Evolutionary conservation across 1,140 invertebrate genomes (phyloP).

Genomic region (Drosophila ironensis): DNA sequence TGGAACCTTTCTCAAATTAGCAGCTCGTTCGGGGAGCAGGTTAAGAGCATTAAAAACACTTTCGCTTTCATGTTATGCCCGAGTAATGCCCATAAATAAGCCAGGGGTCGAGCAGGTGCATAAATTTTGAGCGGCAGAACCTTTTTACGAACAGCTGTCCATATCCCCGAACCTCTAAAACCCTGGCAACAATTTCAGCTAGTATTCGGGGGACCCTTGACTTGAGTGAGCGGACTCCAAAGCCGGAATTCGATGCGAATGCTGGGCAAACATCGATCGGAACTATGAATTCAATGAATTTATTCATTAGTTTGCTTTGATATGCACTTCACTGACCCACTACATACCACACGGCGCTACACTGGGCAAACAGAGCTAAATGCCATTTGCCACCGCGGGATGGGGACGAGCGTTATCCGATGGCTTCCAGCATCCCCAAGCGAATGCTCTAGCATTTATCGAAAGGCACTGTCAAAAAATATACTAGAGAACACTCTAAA

Average conservation of each 20-base stretch:
- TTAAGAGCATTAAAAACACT: constrained; percentile 52
- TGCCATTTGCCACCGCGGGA: constrained; percentile 42
- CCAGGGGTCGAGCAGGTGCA: constrained; percentile 44
- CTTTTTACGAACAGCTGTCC: constrained; percentile 31
- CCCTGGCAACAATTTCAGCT: not conserved
- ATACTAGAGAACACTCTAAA: no score
- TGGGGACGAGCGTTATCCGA: constrained; percentile 17
- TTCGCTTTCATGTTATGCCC: constrained; percentile 51
- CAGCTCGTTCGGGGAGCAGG: constrained; percentile 37
- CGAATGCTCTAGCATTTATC: no score
- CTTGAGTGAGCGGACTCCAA: constrained; percentile 31
- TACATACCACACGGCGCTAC: constrained; percentile 51
- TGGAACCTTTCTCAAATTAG: constrained; percentile 51
- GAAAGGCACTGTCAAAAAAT: no score
- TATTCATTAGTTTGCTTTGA: constrained; percentile 79
- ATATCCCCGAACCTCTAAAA: constrained; percentile 25
- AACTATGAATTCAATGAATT: constrained; percentile 72
- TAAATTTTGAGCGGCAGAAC: constrained; percentile 17
- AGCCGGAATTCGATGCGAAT: constrained; percentile 44
- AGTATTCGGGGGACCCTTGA: constrained; percentile 5
- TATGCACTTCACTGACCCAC: constrained; percentile 60
- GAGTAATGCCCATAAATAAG: constrained; percentile 52
- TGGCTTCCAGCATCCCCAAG: not conserved
- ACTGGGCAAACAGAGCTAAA: constrained; percentile 61
- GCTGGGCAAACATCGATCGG: constrained; percentile 61